phyloP scores from a whole-genome alignment of 2,888 invertebrate species.

The Crocallis elinguaria region DNA sequence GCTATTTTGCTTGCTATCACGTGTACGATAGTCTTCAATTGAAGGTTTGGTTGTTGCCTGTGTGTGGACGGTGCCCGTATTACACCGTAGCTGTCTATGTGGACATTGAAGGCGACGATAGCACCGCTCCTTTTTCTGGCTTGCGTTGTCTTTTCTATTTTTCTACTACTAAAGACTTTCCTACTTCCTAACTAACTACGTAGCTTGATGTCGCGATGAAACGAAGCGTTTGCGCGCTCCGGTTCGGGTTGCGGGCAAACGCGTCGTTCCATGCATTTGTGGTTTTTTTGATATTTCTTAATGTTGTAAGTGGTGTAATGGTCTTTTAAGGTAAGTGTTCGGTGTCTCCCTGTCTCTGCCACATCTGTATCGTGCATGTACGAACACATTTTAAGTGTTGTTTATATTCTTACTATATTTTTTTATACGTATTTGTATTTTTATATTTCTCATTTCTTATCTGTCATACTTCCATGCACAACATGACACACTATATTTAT shows the following conservation, averaged over 20 bases:
- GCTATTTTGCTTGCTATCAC: slow-evolving; percentile 84
- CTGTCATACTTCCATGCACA: slow-evolving; percentile 74
- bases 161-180: slow-evolving; percentile 70
- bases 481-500: slow-evolving; percentile 65
- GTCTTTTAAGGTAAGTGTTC: slow-evolving; percentile 74
- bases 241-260: slow-evolving; percentile 48
- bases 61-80: slow-evolving; percentile 66
- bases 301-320: slow-evolving; percentile 53
- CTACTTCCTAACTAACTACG: slow-evolving; percentile 56
- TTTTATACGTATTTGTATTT: slow-evolving; percentile 64
- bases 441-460: slow-evolving; percentile 68
- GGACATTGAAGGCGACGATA: slow-evolving; percentile 78
- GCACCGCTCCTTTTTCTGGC: slow-evolving; percentile 79
- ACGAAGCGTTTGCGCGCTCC: slow-evolving; percentile 62
- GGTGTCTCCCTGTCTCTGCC: slow-evolving; percentile 74
- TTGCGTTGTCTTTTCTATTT: slow-evolving; percentile 75
- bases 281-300: slow-evolving; percentile 59
- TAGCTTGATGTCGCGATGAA: slow-evolving; percentile 77
- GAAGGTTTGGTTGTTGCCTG: slow-evolving; percentile 81
- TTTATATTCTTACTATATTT: slow-evolving; percentile 50
- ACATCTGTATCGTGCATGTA: slow-evolving; percentile 71
- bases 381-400: slow-evolving; percentile 56
- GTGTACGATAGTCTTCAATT: slow-evolving; percentile 76
- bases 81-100: slow-evolving; percentile 60
- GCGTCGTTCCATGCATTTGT: slow-evolving; percentile 71